phyloP scores from a whole-genome alignment of 2,888 invertebrate species.

The Gymnosoma rotundatum region DNA sequence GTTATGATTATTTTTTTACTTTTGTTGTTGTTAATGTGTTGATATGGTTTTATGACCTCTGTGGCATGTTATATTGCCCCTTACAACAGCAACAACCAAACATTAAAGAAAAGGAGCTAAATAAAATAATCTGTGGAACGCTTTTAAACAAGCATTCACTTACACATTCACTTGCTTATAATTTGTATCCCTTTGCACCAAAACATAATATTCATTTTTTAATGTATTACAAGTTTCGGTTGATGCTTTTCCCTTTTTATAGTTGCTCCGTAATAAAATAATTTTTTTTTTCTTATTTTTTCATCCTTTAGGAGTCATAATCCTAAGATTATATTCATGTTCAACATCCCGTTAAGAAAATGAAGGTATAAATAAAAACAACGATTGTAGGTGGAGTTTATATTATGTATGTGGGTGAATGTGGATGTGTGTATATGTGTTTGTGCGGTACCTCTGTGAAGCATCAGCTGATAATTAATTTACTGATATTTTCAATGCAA shows the following conservation, averaged over 20 bases:
- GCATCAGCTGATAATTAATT: constrained; percentile 57
- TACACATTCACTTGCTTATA: background rate
- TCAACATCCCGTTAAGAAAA: constrained; percentile 64
- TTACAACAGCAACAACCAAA: constrained; percentile 38
- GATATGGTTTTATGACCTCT: constrained; percentile 81
- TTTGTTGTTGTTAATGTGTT: constrained; percentile 77
- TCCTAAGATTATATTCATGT: constrained; percentile 81
- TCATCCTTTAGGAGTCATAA: constrained; percentile 76
- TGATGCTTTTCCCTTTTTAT: background rate
- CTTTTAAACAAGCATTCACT: constrained; percentile 71
- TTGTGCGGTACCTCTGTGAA: background rate
- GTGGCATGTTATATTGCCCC: constrained; percentile 78
- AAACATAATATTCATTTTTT: constrained; percentile 68
- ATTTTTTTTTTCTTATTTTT: constrained; percentile 60
- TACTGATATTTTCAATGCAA: constrained; percentile 34
- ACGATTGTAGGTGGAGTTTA: background rate
- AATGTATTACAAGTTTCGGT: constrained; percentile 56
- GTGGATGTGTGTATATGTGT: background rate
- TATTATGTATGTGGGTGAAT: background rate
- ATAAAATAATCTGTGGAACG: constrained; percentile 68
- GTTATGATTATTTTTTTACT: constrained; percentile 33
- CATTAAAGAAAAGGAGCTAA: background rate
- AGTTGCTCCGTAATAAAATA: constrained; percentile 20
- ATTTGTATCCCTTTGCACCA: constrained; percentile 32
- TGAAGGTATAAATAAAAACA: background rate